Conservation (phyloP, 2,888 invertebrate genomes). For the Xestia xanthographa region DNA sequence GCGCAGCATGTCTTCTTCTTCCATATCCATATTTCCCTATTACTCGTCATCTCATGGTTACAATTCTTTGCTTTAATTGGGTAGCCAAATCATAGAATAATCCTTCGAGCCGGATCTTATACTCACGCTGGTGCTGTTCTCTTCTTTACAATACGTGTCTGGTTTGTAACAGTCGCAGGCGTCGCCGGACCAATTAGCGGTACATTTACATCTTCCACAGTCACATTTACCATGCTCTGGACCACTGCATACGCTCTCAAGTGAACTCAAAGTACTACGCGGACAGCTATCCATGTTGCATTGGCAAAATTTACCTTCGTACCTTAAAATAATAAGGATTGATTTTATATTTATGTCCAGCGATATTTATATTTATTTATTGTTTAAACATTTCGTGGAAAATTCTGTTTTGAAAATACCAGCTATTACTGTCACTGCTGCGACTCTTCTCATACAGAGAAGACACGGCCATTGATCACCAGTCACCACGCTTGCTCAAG, state of each 20-base stretch:
- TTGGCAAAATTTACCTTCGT: slow-evolving; percentile 77
- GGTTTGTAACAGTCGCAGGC: slow-evolving; percentile 80
- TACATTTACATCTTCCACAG: slow-evolving; percentile 90
- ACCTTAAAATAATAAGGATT: slow-evolving; percentile 65
- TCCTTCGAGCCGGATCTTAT: neutral
- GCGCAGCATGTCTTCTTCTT: neutral
- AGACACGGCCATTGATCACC: neutral
- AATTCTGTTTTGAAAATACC: neutral
- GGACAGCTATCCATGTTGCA: slow-evolving; percentile 78
- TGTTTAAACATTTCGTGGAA: neutral
- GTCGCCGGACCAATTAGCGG: slow-evolving; percentile 77
- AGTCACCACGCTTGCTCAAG: neutral
- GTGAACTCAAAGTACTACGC: slow-evolving; percentile 60
- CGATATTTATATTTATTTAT: too few relatives aligned
- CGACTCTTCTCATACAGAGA: neutral
- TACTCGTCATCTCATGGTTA: neutral
- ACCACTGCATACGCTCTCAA: slow-evolving; percentile 87
- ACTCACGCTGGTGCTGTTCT: slow-evolving; percentile 69
- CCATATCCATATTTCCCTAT: neutral
- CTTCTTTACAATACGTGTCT: slow-evolving; percentile 59
- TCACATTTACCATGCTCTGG: slow-evolving; percentile 91
- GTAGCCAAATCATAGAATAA: neutral
- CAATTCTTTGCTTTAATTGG: neutral
- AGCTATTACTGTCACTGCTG: neutral
- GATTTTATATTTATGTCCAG: too few relatives aligned